These are phyloP conservation scores for Sebastes nivosus DNA, from an alignment of 2,797 vertebrate genomes.

Conservation along the genomic window DNA sequence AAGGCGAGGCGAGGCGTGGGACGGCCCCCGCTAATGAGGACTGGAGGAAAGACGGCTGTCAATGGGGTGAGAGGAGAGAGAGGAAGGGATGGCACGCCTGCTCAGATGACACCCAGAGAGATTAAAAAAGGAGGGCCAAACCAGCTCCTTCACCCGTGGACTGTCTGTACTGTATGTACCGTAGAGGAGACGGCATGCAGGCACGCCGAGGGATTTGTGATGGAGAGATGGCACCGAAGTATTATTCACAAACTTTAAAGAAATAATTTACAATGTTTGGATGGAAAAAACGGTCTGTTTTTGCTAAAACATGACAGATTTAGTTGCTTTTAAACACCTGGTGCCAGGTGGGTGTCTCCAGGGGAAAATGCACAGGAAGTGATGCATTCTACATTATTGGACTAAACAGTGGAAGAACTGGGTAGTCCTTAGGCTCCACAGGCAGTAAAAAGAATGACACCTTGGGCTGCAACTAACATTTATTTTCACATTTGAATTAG, in stretches of 20 bases:
- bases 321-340: conserved; percentile 53
- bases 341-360: conserved; percentile 52
- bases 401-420: conserved; percentile 56
- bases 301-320: conserved; percentile 64
- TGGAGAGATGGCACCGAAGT: conserved; percentile 42
- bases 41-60: conserved; percentile 23
- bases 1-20: conserved; percentile 29
- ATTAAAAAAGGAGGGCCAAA: conserved; percentile 29
- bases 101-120: conserved; percentile 39
- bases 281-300: conserved; percentile 47
- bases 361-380: conserved; percentile 52
- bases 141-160: conserved; percentile 19
- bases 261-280: conserved; percentile 34
- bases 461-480: neutral
- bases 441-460: neutral
- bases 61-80: conserved; percentile 17
- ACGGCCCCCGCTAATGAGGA: conserved; percentile 34
- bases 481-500: neutral
- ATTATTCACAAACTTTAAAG: conserved; percentile 29
- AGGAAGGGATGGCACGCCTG: conserved; percentile 21
- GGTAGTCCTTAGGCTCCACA: neutral
- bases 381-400: conserved; percentile 52
- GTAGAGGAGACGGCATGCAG: conserved; percentile 60
- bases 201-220: conserved; percentile 21
- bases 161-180: conserved; percentile 45